Base-by-base conservation (phyloP, 1,140 invertebrate genomes). In the Cydia strobilella region DNA sequence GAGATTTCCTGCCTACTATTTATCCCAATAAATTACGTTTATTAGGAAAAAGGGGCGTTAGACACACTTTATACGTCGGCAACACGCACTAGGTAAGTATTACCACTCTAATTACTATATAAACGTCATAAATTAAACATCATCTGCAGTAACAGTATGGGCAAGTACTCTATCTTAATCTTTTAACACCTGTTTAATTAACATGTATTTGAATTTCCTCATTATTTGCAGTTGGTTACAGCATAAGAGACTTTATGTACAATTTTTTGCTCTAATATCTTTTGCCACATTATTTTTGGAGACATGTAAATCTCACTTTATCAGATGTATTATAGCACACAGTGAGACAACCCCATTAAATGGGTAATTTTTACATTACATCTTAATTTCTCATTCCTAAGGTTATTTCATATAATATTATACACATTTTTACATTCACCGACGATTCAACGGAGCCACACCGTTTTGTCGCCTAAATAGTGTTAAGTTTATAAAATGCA, bases 1-100 rank as follows among this genome's bases (percentile, higher is more conserved):
- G 23, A 73, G 48, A 25, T 51, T 73, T 73, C 48, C 48, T 48
- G 39, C 13, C 48, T 73, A 9, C 15, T 51, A n/a, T 73, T 73
- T 73, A 54, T 51, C 20, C 39, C 15, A 73, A 13, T 54, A 73
- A 73, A 25, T 48, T 54, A 27, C 15, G 23, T 51, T 69, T 20
- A 15, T 69, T 69, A 69, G 31, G n/a, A 7, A 69, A 69, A 69
- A 69, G 65, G 65, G 65, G 65, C 31, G 65, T 69, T 69, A 10
- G 31, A 18, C 42, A 69, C 5, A n/a, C 13, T 35, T 20, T 6
- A 10, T 2, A 18, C 27, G 35, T 18, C 31, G 18, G 72, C 27
- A 25, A 45, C 42, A 51, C 20, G 45, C 27, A 9, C 72, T 27
- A 51, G n/a, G 72, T 73, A 3, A 25, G 42, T 73, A 54, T 69